A percentile compares a stretch with the other conserved stretches of the same genome.
Conservation (phyloP, 1,140 invertebrate genomes). For the Rhyzopertha dominica region DNA sequence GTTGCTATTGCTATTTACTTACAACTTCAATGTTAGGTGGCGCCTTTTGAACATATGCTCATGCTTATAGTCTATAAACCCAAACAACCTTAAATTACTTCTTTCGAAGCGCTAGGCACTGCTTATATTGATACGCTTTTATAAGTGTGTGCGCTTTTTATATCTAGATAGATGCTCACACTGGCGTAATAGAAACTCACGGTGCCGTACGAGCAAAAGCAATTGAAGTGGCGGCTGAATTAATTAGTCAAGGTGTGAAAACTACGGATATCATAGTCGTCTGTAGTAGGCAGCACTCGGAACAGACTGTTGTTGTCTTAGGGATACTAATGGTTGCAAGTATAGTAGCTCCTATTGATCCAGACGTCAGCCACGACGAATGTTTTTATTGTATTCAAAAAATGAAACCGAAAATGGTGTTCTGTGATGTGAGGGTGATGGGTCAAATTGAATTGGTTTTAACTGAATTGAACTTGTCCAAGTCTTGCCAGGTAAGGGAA, state of each 20-base stretch:
- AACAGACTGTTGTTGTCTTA: conserved; percentile 32
- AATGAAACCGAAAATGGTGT: conserved; percentile 32
- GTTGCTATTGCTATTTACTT: too few species aligned
- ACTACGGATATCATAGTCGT: conserved; percentile 31
- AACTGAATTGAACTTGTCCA: conserved; percentile 7
- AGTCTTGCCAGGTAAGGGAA: too few species aligned
- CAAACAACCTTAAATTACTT: too few species aligned
- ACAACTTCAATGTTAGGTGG: too few species aligned
- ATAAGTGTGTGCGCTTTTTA: too few species aligned
- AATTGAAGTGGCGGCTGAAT: conserved; percentile 26
- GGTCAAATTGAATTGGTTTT: conserved; percentile 27
- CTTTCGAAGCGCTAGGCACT: too few species aligned
- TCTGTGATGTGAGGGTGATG: conserved; percentile 25
- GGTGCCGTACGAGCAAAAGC: conserved; percentile 23
- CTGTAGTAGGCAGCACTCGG: conserved; percentile 24
- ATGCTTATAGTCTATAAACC: too few species aligned
- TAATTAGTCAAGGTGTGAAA: conserved; percentile 17
- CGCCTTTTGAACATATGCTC: too few species aligned
- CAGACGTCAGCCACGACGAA: conserved; percentile 24
- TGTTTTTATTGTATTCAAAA: conserved; percentile 22
- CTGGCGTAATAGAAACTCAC: conserved; percentile 29
- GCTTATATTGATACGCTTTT: too few species aligned
- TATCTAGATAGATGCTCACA: conserved; percentile 30
- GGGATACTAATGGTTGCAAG: conserved; percentile 28
- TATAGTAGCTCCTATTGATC: conserved; percentile 30